A percentile compares a stretch with the other conserved stretches of the same genome.
phyloP scores from a whole-genome alignment of 2,797 vertebrate genomes.

The Smutsia gigantea region DNA sequence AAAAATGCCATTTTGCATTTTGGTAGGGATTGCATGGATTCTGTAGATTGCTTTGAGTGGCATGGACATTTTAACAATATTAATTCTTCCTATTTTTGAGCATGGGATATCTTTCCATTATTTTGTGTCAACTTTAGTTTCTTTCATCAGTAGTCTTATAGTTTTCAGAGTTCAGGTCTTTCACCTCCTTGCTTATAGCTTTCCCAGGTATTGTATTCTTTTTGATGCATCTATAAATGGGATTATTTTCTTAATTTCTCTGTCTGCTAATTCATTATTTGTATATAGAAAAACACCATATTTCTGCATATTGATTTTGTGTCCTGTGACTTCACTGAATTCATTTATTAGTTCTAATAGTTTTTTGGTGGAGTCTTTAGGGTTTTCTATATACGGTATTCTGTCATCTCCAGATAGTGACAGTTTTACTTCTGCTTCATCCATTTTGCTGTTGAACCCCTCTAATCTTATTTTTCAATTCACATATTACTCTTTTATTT shows the following conservation, averaged over 20 bases:
- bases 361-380: neutral
- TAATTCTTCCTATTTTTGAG: neutral
- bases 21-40: neutral
- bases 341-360: neutral
- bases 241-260: neutral
- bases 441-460: neutral
- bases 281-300: neutral
- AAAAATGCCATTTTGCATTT: neutral
- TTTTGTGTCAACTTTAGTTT: neutral
- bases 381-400: neutral
- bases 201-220: neutral
- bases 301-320: neutral
- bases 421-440: neutral
- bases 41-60: neutral
- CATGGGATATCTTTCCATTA: neutral
- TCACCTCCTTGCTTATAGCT: neutral
- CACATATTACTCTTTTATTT: neutral
- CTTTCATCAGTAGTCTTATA: neutral
- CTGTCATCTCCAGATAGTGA: neutral
- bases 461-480: neutral
- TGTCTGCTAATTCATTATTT: neutral
- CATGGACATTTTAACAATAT: neutral
- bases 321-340: neutral
- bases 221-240: neutral
- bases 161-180: neutral